Conservation (phyloP, 2,888 invertebrate genomes). For the Cheilosia vernalis region DNA sequence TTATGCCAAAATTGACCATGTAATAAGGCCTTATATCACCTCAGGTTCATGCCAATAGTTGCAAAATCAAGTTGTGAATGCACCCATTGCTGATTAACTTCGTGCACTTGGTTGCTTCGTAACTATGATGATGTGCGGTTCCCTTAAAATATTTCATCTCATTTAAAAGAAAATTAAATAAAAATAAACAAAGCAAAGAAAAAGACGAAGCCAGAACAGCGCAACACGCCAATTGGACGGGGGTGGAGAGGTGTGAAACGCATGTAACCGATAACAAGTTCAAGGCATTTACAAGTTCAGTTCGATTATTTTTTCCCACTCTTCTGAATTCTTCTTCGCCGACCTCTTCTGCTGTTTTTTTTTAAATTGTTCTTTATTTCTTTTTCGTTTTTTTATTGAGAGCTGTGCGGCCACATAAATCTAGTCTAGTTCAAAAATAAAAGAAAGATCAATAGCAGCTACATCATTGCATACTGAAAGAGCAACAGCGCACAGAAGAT, state of each 20-base stretch:
- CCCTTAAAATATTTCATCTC: neutral
- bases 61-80: neutral
- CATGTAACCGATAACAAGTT: conserved; percentile 44
- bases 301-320: conserved; percentile 24
- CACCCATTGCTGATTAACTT: too few species aligned
- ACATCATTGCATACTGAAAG: conserved; percentile 31
- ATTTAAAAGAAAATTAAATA: neutral
- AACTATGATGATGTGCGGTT: too few species aligned
- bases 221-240: neutral
- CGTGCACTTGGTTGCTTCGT: too few species aligned
- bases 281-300: conserved; percentile 47
- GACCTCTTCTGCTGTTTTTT: neutral
- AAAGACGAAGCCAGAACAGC: neutral
- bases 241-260: neutral
- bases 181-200: neutral
- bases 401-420: conserved; percentile 14
- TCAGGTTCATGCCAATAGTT: neutral
- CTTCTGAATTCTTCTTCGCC: neutral
- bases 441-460: conserved; percentile 18
- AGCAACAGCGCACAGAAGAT: neutral
- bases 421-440: conserved; percentile 34
- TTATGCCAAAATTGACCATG: too few species aligned
- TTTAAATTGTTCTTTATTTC: neutral
- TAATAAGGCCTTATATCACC: neutral
- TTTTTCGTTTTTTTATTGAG: neutral